Conservation (phyloP, 2,113 vertebrate species). For the Anolis carolinensis region DNA sequence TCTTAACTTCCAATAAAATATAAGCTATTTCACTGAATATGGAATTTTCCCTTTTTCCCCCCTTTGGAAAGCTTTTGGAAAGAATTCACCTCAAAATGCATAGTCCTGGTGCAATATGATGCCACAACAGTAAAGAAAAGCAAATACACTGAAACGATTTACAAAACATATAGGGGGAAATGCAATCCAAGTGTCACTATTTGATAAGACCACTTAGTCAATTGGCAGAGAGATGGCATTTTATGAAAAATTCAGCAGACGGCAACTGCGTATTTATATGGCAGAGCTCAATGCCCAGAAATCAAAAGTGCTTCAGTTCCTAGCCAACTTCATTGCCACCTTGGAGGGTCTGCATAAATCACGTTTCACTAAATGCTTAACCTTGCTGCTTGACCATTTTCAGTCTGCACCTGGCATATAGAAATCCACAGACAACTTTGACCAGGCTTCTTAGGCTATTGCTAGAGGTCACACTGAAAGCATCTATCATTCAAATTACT, state of each 20-base stretch:
- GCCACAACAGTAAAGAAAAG: conserved; percentile 54
- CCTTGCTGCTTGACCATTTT: conserved; percentile 34
- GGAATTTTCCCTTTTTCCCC: conserved; percentile 47
- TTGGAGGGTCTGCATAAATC: conserved; percentile 44
- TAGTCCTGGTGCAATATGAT: conserved; percentile 29
- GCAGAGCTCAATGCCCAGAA: conserved; percentile 35
- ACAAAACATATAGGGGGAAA: conserved; percentile 42
- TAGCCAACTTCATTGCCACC: conserved; percentile 45
- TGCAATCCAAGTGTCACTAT: conserved; percentile 37
- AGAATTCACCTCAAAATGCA: conserved; percentile 33
- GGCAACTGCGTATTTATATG: conserved; percentile 38
- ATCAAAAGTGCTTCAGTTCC: conserved; percentile 42
- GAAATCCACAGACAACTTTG: conserved; percentile 14
- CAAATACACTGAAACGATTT: conserved; percentile 58
- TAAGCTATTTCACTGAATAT: conserved; percentile 21
- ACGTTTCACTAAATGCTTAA: conserved; percentile 41
- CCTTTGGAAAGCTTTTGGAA: conserved; percentile 36
- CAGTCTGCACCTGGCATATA: conserved; percentile 2
- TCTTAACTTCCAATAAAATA: conserved; percentile 47
- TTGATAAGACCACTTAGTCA: conserved; percentile 51
- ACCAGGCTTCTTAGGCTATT: not conserved
- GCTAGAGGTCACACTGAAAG: not conserved
- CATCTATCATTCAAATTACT: not conserved
- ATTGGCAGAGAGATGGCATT: conserved; percentile 44
- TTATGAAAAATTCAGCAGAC: conserved; percentile 53